phyloP scores from a whole-genome alignment of 2,888 invertebrate genomes.

The Scelioninae gen. 1 region DNA sequence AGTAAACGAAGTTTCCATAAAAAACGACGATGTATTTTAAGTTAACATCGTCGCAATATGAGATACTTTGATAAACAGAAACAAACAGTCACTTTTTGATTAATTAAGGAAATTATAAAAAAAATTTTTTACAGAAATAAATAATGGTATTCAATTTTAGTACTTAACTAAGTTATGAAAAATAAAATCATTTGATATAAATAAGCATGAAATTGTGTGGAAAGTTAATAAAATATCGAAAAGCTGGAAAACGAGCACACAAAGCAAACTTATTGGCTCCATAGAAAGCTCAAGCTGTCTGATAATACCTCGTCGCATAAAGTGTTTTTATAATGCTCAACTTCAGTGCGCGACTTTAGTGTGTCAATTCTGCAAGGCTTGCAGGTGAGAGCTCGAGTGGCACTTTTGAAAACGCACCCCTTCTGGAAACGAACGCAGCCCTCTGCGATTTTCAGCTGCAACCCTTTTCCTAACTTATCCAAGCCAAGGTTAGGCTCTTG shows the following conservation, averaged over 20 bases:
- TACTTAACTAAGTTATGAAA: background rate
- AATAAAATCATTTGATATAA: background rate
- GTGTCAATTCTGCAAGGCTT: slow-evolving; percentile 64
- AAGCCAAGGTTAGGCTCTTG: slow-evolving; percentile 82
- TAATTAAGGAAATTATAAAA: background rate
- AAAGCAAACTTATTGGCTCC: slow-evolving; percentile 52
- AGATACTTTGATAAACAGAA: no score
- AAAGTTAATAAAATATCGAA: slow-evolving; percentile 30
- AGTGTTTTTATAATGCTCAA: slow-evolving; percentile 62
- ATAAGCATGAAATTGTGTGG: background rate
- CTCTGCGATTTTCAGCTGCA: slow-evolving; percentile 72
- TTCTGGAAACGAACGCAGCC: slow-evolving; percentile 63
- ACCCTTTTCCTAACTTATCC: slow-evolving; percentile 82
- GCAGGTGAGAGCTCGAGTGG: slow-evolving; percentile 65
- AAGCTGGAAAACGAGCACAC: slow-evolving; percentile 12
- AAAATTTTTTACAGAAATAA: no score
- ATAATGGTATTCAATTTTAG: no score
- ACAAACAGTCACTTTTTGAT: background rate
- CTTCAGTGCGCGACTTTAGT: slow-evolving; percentile 40
- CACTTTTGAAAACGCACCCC: slow-evolving; percentile 73
- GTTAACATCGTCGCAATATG: no score
- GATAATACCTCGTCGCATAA: slow-evolving; percentile 39
- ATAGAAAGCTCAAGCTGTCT: slow-evolving; percentile 49
- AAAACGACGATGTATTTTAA: background rate
- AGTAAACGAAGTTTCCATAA: background rate